A percentile compares a stretch with the other conserved stretches of the same genome.
Conservation (phyloP, 2,888 invertebrate genomes). For the Drosophila vallismaia region DNA sequence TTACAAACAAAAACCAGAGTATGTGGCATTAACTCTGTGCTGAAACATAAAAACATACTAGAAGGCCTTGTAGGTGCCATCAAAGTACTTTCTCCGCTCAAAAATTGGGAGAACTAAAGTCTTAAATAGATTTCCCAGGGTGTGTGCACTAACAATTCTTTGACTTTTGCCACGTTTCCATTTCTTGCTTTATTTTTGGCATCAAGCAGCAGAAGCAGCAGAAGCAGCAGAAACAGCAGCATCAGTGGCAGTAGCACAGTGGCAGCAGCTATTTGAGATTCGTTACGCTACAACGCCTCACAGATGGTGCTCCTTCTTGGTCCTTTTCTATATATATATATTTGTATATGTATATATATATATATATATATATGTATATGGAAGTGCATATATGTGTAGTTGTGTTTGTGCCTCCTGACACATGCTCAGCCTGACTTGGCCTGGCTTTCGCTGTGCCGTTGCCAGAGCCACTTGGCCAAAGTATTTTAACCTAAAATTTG, state of each 20-base stretch:
- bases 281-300: conserved; percentile 59
- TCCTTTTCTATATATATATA: conserved; percentile 22
- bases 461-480: conserved; percentile 62
- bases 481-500: conserved; percentile 74
- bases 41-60: too few relatives aligned
- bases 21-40: too few relatives aligned
- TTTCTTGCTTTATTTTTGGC: conserved; percentile 68
- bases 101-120: conserved; percentile 20
- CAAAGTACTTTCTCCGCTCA: neutral
- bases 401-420: conserved; percentile 43
- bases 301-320: conserved; percentile 38
- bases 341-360: conserved; percentile 5
- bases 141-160: conserved; percentile 45
- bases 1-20: too few relatives aligned
- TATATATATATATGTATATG: conserved; percentile 8
- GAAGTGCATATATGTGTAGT: neutral
- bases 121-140: conserved; percentile 46
- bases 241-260: conserved; percentile 18
- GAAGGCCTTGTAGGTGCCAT: neutral
- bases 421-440: conserved; percentile 39
- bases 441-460: conserved; percentile 25
- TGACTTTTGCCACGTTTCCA: conserved; percentile 35
- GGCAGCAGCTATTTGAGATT: conserved; percentile 61
- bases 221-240: conserved; percentile 24
- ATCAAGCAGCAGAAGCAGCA: conserved; percentile 55